Conservation (phyloP, 2,113 vertebrate genomes). For the Baryphthengus martii region DNA sequence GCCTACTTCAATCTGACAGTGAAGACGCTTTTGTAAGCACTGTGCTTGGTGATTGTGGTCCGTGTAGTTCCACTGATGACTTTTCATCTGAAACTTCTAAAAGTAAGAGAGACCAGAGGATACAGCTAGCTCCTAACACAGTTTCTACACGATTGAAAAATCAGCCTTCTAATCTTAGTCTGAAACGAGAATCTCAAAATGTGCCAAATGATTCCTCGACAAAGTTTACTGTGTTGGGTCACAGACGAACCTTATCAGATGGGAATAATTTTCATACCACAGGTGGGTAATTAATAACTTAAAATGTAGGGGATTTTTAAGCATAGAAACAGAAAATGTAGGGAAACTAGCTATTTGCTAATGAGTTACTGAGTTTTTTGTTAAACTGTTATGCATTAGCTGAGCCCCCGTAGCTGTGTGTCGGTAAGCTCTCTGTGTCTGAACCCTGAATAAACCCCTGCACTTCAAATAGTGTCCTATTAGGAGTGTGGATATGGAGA, state of each 20-base stretch:
- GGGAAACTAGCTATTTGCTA: not conserved
- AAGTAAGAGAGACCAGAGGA: not conserved
- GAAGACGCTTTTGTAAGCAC: slow-evolving; percentile 33
- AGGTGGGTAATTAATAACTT: slow-evolving; percentile 45
- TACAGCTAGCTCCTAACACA: not conserved
- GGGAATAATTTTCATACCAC: slow-evolving; percentile 35
- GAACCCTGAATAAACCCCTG: not conserved
- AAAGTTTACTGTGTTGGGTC: not conserved
- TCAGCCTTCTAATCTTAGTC: not conserved
- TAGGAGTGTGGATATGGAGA: not conserved
- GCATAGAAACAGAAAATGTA: not conserved
- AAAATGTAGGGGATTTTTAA: not conserved
- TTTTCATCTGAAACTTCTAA: not conserved
- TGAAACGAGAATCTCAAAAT: not conserved
- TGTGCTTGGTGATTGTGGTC: not conserved
- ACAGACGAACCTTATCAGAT: slow-evolving; percentile 58
- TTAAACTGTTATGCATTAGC: not conserved
- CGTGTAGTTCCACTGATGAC: not conserved
- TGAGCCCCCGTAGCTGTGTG: not conserved
- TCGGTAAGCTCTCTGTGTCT: not conserved
- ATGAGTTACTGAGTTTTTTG: not conserved
- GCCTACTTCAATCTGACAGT: slow-evolving; percentile 76
- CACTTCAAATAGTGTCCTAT: not conserved
- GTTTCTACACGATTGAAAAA: not conserved
- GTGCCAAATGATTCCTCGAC: not conserved